Base-by-base conservation (phyloP, 1,140 invertebrate genomes). In the Drosophila insularis region DNA sequence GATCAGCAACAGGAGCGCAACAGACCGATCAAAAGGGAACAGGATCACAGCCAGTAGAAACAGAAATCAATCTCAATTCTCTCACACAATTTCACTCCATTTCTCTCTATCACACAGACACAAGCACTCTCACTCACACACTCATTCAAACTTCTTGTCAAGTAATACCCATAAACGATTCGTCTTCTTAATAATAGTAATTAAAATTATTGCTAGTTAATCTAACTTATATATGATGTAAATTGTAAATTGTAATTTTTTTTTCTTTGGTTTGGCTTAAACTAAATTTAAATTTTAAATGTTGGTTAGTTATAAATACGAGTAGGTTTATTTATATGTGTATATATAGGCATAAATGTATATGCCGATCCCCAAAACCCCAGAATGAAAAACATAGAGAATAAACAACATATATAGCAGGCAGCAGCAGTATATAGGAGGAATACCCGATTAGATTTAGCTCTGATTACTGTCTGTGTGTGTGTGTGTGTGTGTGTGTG, bases 271-370 rank as follows among this genome's bases (percentile, higher is more conserved):
- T 46, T 50, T 46, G 14, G 14, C 14, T 46, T 46, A 17, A 50
- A 10, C 8, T 50, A 50, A 21, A 50, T 50, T 50, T 11, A 4
- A 10, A 21, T 50, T 21, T 21, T 21, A 21, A 39, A 13, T 19
- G 5, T 59, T 46, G 71, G 35, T 74, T 74, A 74, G 72, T 46
- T 72, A 35, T 56, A 35, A 37, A 37, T 37, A 37, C 35, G 35
- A 37, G 35, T 23, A 31, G 55, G 14, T 27, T 31, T 71, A 50
- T 17, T 56, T n/a, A 63, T 40, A 60, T 37, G 55, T 66, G 35
- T 67, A 39, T 56, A 73, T 39, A 2, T 37, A 4, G 32, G 31
- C 14, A 46, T 39, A 21, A 31, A 53, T 54, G 56, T 67, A 60
- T 46, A 40, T 55, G 27, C 17, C 19, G 17, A 50, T 17, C 19